Evolutionary conservation across 2,888 invertebrate species (phyloP).

Genomic region (Eurois occulta): DNA sequence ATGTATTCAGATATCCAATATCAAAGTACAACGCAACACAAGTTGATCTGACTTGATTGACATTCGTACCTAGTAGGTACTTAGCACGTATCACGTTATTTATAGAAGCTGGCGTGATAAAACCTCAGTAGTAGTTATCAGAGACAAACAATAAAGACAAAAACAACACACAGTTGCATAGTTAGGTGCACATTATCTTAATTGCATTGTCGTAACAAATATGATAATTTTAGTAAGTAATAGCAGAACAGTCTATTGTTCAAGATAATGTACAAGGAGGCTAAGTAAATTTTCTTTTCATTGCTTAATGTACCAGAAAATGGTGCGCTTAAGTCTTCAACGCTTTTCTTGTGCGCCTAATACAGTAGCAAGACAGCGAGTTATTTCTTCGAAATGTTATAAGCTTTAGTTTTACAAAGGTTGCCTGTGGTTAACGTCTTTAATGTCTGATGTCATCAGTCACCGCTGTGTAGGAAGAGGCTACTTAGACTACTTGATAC

Average conservation of each 20-base stretch:
- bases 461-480: slow-evolving; percentile 38
- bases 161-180: slow-evolving; percentile 68
- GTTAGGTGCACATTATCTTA: slow-evolving; percentile 71
- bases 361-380: slow-evolving; percentile 24
- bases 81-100: slow-evolving; percentile 70
- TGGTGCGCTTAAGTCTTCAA: slow-evolving; percentile 36
- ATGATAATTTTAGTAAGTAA: slow-evolving; percentile 54
- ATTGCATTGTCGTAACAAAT: slow-evolving; percentile 70
- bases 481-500: slow-evolving; percentile 37
- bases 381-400: slow-evolving; percentile 41
- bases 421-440: slow-evolving; percentile 29
- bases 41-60: slow-evolving; percentile 56
- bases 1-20: slow-evolving; percentile 30
- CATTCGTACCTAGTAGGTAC: slow-evolving; percentile 54
- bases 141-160: slow-evolving; percentile 83
- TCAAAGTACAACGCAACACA: slow-evolving; percentile 33
- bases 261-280: slow-evolving; percentile 27
- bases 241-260: slow-evolving; percentile 18
- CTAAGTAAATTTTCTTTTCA: slow-evolving; percentile 44
- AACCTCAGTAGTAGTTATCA: slow-evolving; percentile 80
- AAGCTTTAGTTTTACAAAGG: slow-evolving; percentile 32
- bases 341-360: slow-evolving; percentile 33
- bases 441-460: slow-evolving; percentile 49
- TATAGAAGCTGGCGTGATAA: slow-evolving; percentile 83
- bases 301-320: slow-evolving; percentile 46